phyloP scores from a whole-genome alignment of 2,888 invertebrate genomes.

The Drepana falcataria region DNA sequence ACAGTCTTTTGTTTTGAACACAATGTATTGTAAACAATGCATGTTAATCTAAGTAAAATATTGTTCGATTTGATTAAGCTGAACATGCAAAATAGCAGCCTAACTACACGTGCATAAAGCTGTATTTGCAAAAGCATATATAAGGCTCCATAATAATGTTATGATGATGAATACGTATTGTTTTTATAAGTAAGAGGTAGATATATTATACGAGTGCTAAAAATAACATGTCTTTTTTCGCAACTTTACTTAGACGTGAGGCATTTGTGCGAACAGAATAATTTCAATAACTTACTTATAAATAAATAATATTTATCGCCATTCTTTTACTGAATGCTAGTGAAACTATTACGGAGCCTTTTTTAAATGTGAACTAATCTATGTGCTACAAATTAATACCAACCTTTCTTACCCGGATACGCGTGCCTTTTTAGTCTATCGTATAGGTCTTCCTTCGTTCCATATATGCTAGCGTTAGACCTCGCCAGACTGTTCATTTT shows the following conservation, averaged over 20 bases:
- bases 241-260: too few species aligned
- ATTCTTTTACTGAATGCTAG: too few species aligned
- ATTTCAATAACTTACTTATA: too few species aligned
- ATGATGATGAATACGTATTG: background rate
- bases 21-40: too few species aligned
- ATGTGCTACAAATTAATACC: slow-evolving; percentile 65
- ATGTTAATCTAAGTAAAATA: background rate
- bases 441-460: slow-evolving; percentile 96
- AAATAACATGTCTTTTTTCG: too few species aligned
- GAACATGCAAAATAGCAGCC: slow-evolving; percentile 11
- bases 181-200: too few species aligned
- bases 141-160: background rate
- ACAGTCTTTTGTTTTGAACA: too few species aligned
- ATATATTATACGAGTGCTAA: too few species aligned
- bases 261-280: too few species aligned
- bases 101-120: slow-evolving; percentile 23
- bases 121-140: slow-evolving; percentile 28
- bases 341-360: background rate
- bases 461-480: slow-evolving; percentile 95
- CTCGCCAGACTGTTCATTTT: slow-evolving; percentile 96
- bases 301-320: too few species aligned
- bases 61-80: background rate
- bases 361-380: slow-evolving; percentile 52
- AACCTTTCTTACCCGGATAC: slow-evolving; percentile 96
- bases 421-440: slow-evolving; percentile 97